These are phyloP conservation scores for Cottoperca gobio DNA, from an alignment of 2,797 vertebrate species.

Conservation along the genomic window DNA sequence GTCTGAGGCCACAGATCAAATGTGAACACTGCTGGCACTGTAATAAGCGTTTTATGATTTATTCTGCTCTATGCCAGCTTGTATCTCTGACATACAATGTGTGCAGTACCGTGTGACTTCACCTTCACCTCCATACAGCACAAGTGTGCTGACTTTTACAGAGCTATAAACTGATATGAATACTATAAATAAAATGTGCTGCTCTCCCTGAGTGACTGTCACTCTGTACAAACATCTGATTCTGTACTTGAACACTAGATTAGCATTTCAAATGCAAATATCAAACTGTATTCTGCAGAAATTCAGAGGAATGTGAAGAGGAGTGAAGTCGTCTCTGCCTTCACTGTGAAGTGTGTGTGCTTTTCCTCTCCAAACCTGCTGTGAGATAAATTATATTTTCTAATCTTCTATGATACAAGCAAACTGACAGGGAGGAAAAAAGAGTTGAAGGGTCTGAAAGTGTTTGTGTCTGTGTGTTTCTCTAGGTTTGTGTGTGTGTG, in stretches of 20 bases:
- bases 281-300: not conserved
- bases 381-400: conserved; percentile 59
- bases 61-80: conserved; percentile 29
- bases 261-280: conserved; percentile 7
- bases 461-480: conserved; percentile 38
- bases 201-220: not conserved
- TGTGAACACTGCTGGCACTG: conserved; percentile 33
- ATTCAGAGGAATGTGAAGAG: not conserved
- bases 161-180: not conserved
- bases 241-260: not conserved
- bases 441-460: conserved; percentile 35
- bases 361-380: conserved; percentile 39
- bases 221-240: not conserved
- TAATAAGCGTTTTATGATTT: conserved; percentile 55
- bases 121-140: conserved; percentile 4
- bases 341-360: conserved; percentile 1
- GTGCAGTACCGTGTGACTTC: conserved; percentile 22
- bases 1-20: conserved; percentile 65
- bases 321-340: not conserved
- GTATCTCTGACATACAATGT: conserved; percentile 24
- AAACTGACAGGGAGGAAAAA: conserved; percentile 43
- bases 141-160: not conserved
- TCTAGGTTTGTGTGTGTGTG: conserved; percentile 42
- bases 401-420: conserved; percentile 54
- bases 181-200: not conserved